These are phyloP conservation scores for Anolis carolinensis DNA, from an alignment of 2,113 vertebrate genomes.

Conservation along the genomic window DNA sequence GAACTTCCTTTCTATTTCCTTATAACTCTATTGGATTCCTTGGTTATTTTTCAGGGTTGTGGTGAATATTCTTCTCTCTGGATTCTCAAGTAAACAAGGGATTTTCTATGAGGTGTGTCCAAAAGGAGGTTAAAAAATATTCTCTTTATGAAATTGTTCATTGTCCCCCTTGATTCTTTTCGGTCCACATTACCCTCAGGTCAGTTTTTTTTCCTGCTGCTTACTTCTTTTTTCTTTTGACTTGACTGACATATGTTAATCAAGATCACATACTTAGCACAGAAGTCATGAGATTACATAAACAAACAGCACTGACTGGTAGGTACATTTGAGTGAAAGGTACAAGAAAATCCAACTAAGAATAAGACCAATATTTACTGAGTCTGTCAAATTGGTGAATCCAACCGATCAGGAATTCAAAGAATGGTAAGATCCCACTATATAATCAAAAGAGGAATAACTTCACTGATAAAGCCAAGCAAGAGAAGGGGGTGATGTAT, in stretches of 20 bases:
- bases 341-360: not conserved
- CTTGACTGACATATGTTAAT: not conserved
- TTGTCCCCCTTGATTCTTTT: too few relatives aligned
- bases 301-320: not conserved
- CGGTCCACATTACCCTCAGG: too few relatives aligned
- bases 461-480: too few relatives aligned
- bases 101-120: not conserved
- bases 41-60: not conserved
- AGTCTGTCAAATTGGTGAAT: not conserved
- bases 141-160: not conserved
- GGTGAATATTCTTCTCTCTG: not conserved
- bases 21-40: not conserved
- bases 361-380: not conserved
- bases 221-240: not conserved
- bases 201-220: not conserved
- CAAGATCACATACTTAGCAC: not conserved
- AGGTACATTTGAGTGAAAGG: not conserved
- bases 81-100: not conserved
- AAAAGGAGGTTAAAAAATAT: not conserved
- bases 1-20: too few relatives aligned
- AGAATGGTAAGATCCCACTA: not conserved
- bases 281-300: not conserved
- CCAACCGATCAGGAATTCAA: not conserved
- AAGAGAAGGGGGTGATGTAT: not conserved
- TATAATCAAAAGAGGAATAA: not conserved